Conservation (phyloP, 2,888 invertebrate species). For the Clanis bilineata region DNA sequence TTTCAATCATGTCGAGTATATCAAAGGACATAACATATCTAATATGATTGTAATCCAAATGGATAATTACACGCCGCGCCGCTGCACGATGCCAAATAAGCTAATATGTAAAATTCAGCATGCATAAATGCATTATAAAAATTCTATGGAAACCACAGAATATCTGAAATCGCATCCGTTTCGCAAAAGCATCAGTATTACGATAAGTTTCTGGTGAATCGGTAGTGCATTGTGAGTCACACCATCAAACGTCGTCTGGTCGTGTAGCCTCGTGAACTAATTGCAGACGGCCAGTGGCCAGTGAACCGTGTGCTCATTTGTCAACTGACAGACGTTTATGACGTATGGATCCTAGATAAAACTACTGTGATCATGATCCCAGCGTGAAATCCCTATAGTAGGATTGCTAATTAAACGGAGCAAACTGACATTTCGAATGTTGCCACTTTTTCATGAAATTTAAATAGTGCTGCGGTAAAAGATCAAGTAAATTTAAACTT, state of each 20-base stretch:
- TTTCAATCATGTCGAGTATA: too few relatives aligned
- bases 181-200: background rate
- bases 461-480: too few relatives aligned
- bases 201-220: conserved; percentile 12
- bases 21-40: too few relatives aligned
- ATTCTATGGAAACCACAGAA: background rate
- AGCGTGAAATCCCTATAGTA: too few relatives aligned
- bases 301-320: background rate
- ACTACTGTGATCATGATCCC: too few relatives aligned
- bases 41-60: too few relatives aligned
- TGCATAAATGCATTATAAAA: background rate
- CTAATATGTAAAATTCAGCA: background rate
- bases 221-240: conserved; percentile 1
- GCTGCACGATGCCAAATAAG: too few relatives aligned
- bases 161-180: background rate
- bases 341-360: background rate
- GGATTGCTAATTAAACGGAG: too few relatives aligned
- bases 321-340: background rate
- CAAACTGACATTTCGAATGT: too few relatives aligned
- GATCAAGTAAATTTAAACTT: too few relatives aligned
- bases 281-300: conserved; percentile 20
- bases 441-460: too few relatives aligned
- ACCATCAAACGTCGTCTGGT: conserved; percentile 13
- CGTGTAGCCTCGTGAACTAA: conserved; percentile 21
- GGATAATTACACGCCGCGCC: too few relatives aligned